Evolutionary conservation across 2,797 vertebrate genomes (phyloP), one percentile per base, ranked within the genome.

Genomic region (Anisognathus igniventris): DNA sequence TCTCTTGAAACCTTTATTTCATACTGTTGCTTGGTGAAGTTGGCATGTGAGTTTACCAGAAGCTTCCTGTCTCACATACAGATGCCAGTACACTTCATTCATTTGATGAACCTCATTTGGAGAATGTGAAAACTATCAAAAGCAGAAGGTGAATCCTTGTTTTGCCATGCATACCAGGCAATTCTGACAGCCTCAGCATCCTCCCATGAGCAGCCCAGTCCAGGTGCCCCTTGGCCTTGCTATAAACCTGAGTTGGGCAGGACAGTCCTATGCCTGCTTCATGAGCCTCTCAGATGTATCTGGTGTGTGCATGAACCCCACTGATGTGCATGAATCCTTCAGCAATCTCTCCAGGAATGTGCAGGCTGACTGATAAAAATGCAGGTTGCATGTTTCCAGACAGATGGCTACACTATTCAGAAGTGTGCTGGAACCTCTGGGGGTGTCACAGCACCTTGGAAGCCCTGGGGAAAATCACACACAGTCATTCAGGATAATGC

Each of bases 251-350:
- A 42, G 31, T 0, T 14, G 25, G 25, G 37, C 67, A 60, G 62
- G 28, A 85, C 14, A 28, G 7, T 16, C 10, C n/a, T 24, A 3
- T 24, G 5, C 1, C 2, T 16, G 30, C 39, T 39, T 45, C 15
- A 2, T 3, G 22, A 86, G 42, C 28, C 5, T 8, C 67, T 37
- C 15, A 66, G 30, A 14, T 2, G 1, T 8, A 65, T 40, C 9
- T 15, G 62, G 20, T 13, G 10, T 3, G 27, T 22, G 28, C 17
- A 19, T 1, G 7, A 42, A 35, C n/a, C 51, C 11, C 10, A 24
- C 0, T 0, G 0, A 22, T 8, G 19, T 0, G 0, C 10, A 12
- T 2, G 4, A 68, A 65, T n/a, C 58, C 60, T 17, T 25, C 54
- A 17, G 30, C 12, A 56, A 71, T 51, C 23, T 11, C 39, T 54